Evolutionary conservation across 2,888 invertebrate species (phyloP).

Genomic region (Odontothrips loti): DNA sequence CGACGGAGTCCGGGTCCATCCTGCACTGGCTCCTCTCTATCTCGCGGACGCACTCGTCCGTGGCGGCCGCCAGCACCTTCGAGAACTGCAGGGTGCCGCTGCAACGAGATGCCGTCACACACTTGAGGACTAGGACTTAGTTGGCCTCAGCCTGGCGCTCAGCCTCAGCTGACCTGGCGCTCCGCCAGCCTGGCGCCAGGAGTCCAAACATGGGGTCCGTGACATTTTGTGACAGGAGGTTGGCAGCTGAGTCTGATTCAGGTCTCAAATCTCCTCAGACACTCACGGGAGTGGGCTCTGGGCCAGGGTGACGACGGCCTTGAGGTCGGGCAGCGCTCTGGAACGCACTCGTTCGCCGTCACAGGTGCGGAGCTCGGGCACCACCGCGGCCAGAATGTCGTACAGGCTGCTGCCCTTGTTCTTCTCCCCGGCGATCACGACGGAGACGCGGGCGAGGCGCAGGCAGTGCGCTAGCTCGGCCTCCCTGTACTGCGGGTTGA

Average conservation of each 20-base stretch:
- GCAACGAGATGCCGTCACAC: too few species aligned
- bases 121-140: too few species aligned
- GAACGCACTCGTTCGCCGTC: slow-evolving; percentile 44
- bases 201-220: too few species aligned
- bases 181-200: too few species aligned
- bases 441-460: slow-evolving; percentile 64
- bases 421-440: slow-evolving; percentile 58
- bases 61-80: neutral
- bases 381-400: slow-evolving; percentile 55
- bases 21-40: slow-evolving; percentile 48
- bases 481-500: slow-evolving; percentile 70
- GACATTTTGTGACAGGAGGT: too few species aligned
- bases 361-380: slow-evolving; percentile 54
- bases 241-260: too few species aligned
- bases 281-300: slow-evolving; percentile 55
- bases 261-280: too few species aligned
- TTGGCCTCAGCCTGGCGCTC: too few species aligned
- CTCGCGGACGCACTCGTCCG: neutral
- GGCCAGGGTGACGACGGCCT: slow-evolving; percentile 56
- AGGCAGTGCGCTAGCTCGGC: slow-evolving; percentile 68
- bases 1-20: slow-evolving; percentile 63
- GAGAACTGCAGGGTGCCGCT: neutral
- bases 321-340: slow-evolving; percentile 51
- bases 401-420: slow-evolving; percentile 66
- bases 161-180: too few species aligned